These are phyloP conservation scores for Zaprionus obscuricornis DNA, from an alignment of 2,888 invertebrate genomes.

Conservation along the genomic window DNA sequence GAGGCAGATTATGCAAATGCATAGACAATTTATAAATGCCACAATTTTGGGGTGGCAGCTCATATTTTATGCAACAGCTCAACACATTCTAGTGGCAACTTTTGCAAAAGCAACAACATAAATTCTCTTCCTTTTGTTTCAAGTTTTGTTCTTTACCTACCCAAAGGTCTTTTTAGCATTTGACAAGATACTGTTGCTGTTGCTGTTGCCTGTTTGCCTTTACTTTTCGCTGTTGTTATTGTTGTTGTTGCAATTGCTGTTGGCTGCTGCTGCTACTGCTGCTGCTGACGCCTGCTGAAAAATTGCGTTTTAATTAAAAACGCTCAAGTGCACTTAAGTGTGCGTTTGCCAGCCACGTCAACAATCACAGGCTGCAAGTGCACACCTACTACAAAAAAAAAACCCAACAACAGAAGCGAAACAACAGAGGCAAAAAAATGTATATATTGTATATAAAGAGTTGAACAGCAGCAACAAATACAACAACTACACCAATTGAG, in stretches of 20 bases:
- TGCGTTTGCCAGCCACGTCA: constrained; percentile 71
- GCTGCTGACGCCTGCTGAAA: constrained; percentile 56
- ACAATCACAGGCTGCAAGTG: constrained; percentile 51
- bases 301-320: constrained; percentile 77
- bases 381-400: constrained; percentile 41
- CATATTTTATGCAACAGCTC: constrained; percentile 59
- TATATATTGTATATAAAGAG: too few relatives aligned
- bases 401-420: constrained; percentile 6
- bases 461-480: constrained; percentile 10
- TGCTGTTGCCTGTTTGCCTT: constrained; percentile 9
- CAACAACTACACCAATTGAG: constrained; percentile 7
- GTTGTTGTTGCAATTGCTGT: too few relatives aligned
- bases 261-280: constrained; percentile 2
- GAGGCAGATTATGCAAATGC: constrained; percentile 38
- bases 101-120: too few relatives aligned
- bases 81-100: constrained; percentile 40
- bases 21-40: constrained; percentile 24
- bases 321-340: constrained; percentile 77
- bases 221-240: neutral
- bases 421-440: constrained; percentile 19
- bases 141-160: too few relatives aligned
- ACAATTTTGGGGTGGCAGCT: constrained; percentile 12
- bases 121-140: too few relatives aligned
- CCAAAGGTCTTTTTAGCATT: neutral
- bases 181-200: neutral